Conservation (phyloP, 2,113 vertebrate species). For the Oreochromis niloticus region DNA sequence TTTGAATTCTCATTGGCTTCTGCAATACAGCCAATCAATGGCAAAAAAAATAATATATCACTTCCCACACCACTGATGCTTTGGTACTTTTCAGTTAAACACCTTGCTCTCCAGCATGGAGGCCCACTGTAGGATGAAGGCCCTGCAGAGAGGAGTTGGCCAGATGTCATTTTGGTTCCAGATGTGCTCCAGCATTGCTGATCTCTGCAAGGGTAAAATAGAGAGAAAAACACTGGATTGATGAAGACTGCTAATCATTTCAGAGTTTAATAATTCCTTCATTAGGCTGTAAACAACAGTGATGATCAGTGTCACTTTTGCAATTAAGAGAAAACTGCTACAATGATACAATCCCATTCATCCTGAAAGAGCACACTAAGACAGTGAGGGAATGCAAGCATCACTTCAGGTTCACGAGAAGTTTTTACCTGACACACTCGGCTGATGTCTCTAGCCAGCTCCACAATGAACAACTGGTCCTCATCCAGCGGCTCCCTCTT, state of each 20-base stretch:
- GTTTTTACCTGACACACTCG: conserved; percentile 71
- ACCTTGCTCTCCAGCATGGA: conserved; percentile 74
- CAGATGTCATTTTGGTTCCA: conserved; percentile 69
- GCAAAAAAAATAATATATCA: background rate
- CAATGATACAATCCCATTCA: background rate
- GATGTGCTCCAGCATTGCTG: conserved; percentile 68
- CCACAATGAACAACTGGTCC: conserved; percentile 70
- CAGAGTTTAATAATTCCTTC: background rate
- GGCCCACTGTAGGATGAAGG: conserved; percentile 70
- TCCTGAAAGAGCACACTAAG: background rate
- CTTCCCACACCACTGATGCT: background rate
- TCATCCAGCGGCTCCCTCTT: conserved; percentile 68
- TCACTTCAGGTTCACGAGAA: background rate
- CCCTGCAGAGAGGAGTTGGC: conserved; percentile 63
- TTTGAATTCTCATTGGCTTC: background rate
- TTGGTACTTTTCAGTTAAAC: background rate
- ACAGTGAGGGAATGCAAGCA: background rate
- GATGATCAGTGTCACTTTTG: background rate
- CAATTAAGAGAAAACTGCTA: background rate
- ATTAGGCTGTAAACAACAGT: background rate
- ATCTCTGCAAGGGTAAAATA: conserved; percentile 41
- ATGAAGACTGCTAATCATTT: background rate
- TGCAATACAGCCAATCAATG: background rate
- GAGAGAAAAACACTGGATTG: background rate
- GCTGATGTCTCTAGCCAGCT: conserved; percentile 68